phyloP scores from a whole-genome alignment of 1,140 invertebrate species.

The Chrysoperla carnea region DNA sequence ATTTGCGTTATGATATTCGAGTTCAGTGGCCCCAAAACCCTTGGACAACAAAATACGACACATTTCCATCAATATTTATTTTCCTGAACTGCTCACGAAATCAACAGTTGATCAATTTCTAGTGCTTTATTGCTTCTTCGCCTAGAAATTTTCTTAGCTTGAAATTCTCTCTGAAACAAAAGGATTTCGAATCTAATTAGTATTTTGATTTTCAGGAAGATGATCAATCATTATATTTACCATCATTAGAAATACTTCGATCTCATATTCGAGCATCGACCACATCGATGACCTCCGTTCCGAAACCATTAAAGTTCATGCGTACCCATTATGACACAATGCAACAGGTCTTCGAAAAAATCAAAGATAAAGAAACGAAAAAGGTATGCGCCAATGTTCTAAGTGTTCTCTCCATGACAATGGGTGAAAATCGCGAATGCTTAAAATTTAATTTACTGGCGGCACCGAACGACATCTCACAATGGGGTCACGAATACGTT shows the following conservation, averaged over 20 bases:
- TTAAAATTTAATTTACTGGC: conserved; percentile 76
- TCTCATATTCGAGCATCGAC: conserved; percentile 89
- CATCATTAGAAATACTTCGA: conserved; percentile 74
- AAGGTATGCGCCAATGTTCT: conserved; percentile 88
- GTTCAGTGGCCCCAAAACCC: too few species aligned
- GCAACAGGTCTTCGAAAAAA: conserved; percentile 78
- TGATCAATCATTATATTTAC: conserved; percentile 62
- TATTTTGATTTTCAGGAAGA: conserved; percentile 50
- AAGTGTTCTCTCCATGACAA: conserved; percentile 96
- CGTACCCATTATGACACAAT: conserved; percentile 83
- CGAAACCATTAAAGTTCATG: conserved; percentile 97
- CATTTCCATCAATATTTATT: too few species aligned
- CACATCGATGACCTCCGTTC: conserved; percentile 99
- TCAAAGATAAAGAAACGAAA: conserved; percentile 43
- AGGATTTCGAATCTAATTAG: too few species aligned
- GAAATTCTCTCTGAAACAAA: too few species aligned
- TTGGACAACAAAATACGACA: too few species aligned
- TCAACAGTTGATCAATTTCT: too few species aligned
- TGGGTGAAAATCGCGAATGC: conserved; percentile 77
- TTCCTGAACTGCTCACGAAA: too few species aligned
- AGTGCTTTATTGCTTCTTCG: too few species aligned
- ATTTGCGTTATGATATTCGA: too few species aligned
- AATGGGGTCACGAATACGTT: conserved; percentile 99
- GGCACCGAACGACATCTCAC: conserved; percentile 66
- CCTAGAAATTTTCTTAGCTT: too few species aligned